These are phyloP conservation scores for Achroia grisella DNA, from an alignment of 1,140 invertebrate genomes.

Conservation along the genomic window DNA sequence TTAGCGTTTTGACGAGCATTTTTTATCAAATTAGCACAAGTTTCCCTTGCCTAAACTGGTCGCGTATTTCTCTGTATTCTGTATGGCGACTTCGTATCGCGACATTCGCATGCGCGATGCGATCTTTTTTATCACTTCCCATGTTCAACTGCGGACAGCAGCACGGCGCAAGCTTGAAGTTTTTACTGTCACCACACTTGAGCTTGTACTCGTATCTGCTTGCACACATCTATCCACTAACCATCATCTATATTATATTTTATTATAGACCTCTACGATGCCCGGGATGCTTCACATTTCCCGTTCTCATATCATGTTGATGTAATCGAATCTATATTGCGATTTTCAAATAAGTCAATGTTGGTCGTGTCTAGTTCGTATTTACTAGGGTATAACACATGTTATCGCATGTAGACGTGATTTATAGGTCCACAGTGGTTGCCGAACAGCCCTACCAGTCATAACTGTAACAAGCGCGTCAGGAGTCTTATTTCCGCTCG, in stretches of 20 bases:
- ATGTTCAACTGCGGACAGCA: constrained; percentile 30
- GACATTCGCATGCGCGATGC: constrained; percentile 41
- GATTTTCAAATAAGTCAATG: too few species aligned
- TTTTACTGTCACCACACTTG: constrained; percentile 27
- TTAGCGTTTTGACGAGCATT: constrained; percentile 12
- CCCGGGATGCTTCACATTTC: too few species aligned
- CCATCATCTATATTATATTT: neutral
- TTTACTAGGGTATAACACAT: too few species aligned
- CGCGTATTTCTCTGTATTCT: constrained; percentile 7
- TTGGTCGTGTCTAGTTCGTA: too few species aligned
- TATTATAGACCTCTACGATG: too few species aligned
- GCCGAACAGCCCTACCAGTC: too few species aligned
- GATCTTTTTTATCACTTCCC: constrained; percentile 36
- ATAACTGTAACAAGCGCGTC: too few species aligned
- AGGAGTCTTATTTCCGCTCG: too few species aligned
- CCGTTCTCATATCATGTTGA: too few species aligned
- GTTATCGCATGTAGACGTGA: too few species aligned
- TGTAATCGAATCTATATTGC: too few species aligned
- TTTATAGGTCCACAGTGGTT: too few species aligned
- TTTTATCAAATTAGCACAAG: constrained; percentile 19
- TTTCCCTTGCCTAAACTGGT: neutral
- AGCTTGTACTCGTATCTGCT: constrained; percentile 16
- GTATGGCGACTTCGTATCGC: constrained; percentile 26
- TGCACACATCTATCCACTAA: constrained; percentile 26
- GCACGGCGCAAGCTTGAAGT: constrained; percentile 28